Conservation (phyloP, 2,888 invertebrate species). For the Lasioglossum malachurum region DNA sequence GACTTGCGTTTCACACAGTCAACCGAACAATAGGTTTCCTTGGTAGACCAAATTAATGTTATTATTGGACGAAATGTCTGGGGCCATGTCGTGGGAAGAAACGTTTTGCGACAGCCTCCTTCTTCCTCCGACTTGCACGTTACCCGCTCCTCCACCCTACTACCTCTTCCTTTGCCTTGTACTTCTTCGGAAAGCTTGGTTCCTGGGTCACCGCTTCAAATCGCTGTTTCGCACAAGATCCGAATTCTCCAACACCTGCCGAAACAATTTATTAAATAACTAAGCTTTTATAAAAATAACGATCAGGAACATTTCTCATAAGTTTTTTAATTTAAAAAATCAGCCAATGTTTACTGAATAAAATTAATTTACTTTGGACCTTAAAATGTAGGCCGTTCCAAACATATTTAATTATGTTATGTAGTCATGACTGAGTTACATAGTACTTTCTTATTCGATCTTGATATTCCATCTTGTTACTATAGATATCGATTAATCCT, state of each 20-base stretch:
- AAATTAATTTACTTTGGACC: too few species aligned
- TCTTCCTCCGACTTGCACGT: constrained; percentile 62
- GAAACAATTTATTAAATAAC: neutral
- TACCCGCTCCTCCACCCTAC: constrained; percentile 51
- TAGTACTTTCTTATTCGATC: too few species aligned
- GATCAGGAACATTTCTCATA: too few species aligned
- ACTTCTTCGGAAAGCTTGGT: neutral
- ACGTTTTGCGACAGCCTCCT: constrained; percentile 67
- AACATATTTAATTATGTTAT: too few species aligned
- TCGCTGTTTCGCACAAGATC: neutral
- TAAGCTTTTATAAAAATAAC: neutral
- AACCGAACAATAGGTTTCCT: constrained; percentile 83
- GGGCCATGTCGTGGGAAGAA: constrained; percentile 81
- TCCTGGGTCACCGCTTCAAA: neutral
- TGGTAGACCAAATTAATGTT: constrained; percentile 83
- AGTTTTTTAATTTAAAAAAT: too few species aligned
- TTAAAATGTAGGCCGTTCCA: too few species aligned
- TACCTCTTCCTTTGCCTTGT: constrained; percentile 17
- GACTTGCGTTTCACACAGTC: constrained; percentile 62
- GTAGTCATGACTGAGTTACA: too few species aligned
- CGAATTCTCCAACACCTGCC: neutral
- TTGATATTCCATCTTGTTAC: too few species aligned
- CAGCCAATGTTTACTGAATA: too few species aligned
- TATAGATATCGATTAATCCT: too few species aligned
- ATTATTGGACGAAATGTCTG: constrained; percentile 84